These are phyloP conservation scores for Acleris sparsana DNA, from an alignment of 2,888 invertebrate genomes.

Conservation along the genomic window DNA sequence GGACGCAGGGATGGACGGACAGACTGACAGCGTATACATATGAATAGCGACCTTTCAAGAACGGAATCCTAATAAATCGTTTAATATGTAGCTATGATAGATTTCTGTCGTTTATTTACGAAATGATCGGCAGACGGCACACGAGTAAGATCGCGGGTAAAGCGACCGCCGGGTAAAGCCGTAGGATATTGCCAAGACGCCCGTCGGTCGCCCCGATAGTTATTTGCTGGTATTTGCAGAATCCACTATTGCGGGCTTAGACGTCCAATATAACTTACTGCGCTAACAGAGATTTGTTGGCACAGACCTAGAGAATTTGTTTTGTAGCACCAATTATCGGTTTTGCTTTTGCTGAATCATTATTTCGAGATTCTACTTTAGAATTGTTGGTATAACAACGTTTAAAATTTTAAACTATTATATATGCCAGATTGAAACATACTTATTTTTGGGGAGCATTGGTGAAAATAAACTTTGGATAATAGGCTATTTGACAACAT, in stretches of 20 bases:
- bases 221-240: slow-evolving; percentile 69
- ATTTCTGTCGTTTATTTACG: background rate
- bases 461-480: too few relatives aligned
- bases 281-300: slow-evolving; percentile 63
- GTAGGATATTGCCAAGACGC: slow-evolving; percentile 67
- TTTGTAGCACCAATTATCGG: slow-evolving; percentile 1
- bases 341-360: background rate
- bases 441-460: too few relatives aligned
- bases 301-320: slow-evolving; percentile 16
- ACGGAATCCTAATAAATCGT: too few relatives aligned
- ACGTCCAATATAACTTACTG: slow-evolving; percentile 76
- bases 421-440: too few relatives aligned
- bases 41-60: too few relatives aligned
- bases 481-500: too few relatives aligned
- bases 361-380: too few relatives aligned
- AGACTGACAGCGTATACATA: too few relatives aligned
- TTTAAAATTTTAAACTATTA: too few relatives aligned
- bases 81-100: too few relatives aligned
- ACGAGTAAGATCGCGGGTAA: slow-evolving; percentile 45
- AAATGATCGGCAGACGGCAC: slow-evolving; percentile 30
- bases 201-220: slow-evolving; percentile 65
- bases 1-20: too few relatives aligned
- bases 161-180: slow-evolving; percentile 61
- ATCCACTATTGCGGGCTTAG: slow-evolving; percentile 70
- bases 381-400: too few relatives aligned